Percentiles rank a stretch among this genome's conserved stretches.
These are phyloP conservation scores for Lophius americanus DNA, from an alignment of 2,797 vertebrate genomes.

Conservation along the genomic window DNA sequence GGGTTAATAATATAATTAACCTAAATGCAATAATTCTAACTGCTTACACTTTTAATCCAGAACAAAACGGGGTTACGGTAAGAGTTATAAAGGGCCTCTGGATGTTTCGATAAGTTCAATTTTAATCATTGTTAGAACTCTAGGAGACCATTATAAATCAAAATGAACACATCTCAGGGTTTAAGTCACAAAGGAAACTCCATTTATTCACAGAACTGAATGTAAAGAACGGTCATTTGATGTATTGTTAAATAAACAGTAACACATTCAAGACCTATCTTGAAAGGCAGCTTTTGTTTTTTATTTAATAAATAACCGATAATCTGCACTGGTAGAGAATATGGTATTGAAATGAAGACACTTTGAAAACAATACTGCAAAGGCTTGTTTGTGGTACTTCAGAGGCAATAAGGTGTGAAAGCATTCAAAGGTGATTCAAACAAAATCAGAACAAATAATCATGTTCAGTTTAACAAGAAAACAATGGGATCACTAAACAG, in stretches of 20 bases:
- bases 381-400: constrained; percentile 49
- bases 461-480: constrained; percentile 17
- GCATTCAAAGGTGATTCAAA: constrained; percentile 45
- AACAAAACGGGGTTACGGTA: too few relatives aligned
- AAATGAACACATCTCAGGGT: too few relatives aligned
- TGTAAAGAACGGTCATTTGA: neutral
- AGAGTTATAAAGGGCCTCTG: too few relatives aligned
- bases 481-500: constrained; percentile 29
- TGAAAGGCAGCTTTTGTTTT: constrained; percentile 46
- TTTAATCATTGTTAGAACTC: too few relatives aligned
- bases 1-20: too few relatives aligned
- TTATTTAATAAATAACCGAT: constrained; percentile 84
- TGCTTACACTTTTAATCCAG: too few relatives aligned
- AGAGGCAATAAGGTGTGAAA: constrained; percentile 53
- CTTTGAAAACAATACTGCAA: constrained; percentile 72
- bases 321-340: constrained; percentile 71
- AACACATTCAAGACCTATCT: too few relatives aligned
- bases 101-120: too few relatives aligned
- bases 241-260: too few relatives aligned
- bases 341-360: constrained; percentile 75
- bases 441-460: constrained; percentile 30
- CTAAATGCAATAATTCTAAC: too few relatives aligned
- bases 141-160: too few relatives aligned
- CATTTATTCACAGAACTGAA: neutral
- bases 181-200: too few relatives aligned